Percentiles rank a stretch among this genome's conserved stretches.
Conservation (phyloP, 2,113 vertebrate species). For the Turdus rufiventris region DNA sequence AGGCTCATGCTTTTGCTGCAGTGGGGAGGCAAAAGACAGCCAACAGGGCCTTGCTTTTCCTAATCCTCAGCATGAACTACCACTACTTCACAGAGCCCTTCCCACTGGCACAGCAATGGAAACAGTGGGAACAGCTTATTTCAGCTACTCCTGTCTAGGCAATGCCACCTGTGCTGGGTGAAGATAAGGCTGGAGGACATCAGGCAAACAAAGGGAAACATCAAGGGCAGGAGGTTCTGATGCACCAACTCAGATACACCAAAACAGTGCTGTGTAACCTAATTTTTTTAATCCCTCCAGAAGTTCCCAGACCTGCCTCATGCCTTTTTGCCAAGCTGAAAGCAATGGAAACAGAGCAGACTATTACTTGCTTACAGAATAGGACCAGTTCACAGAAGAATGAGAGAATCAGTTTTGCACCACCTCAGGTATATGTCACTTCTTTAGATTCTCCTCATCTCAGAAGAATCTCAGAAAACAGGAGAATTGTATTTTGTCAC, state of each 20-base stretch:
- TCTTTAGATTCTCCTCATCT: not conserved
- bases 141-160: not conserved
- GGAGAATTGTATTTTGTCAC: not conserved
- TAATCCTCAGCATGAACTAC: not conserved
- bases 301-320: not conserved
- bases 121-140: not conserved
- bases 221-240: not conserved
- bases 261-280: not conserved
- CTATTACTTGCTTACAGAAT: not conserved
- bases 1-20: not conserved
- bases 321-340: not conserved
- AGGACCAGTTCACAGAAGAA: not conserved
- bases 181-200: not conserved
- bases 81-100: not conserved
- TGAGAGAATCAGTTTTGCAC: not conserved
- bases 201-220: not conserved
- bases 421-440: not conserved
- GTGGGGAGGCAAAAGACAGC: not conserved
- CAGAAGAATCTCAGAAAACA: not conserved
- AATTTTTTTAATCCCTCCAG: not conserved
- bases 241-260: not conserved
- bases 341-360: not conserved
- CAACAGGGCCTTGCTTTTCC: rapidly evolving
- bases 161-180: not conserved
- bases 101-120: not conserved